A percentile compares a stretch with the other conserved stretches of the same genome.
These are phyloP conservation scores for Herminia tarsipennalis DNA, from an alignment of 2,888 invertebrate species.

Conservation along the genomic window DNA sequence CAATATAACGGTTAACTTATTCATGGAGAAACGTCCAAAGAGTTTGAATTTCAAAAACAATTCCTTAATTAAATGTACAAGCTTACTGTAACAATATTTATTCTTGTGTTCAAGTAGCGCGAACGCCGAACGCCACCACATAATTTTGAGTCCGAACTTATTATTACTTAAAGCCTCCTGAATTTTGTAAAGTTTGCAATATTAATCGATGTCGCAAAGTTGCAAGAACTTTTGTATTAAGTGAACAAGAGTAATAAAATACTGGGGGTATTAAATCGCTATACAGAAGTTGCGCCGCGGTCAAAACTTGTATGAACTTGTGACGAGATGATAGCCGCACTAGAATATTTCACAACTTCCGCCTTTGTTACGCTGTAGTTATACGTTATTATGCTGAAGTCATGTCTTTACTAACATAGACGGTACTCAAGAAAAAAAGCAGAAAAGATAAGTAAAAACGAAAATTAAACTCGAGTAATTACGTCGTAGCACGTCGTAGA, in stretches of 20 bases:
- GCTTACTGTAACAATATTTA: conserved; percentile 60
- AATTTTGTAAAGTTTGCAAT: conserved; percentile 59
- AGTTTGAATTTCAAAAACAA: conserved; percentile 56
- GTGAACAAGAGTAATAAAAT: conserved; percentile 58
- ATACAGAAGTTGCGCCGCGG: conserved; percentile 19
- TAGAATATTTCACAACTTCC: conserved; percentile 23
- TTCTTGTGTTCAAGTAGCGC: conserved; percentile 37
- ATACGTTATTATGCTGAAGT: conserved; percentile 15
- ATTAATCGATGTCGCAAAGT: conserved; percentile 64
- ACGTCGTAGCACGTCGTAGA: conserved; percentile 37
- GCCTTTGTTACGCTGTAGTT: conserved; percentile 5
- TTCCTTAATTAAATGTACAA: conserved; percentile 57
- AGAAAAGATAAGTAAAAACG: conserved; percentile 25
- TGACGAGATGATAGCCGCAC: conserved; percentile 12
- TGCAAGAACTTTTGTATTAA: conserved; percentile 61
- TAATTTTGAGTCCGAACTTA: conserved; percentile 63
- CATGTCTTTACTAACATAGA: no score
- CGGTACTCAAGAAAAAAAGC: no score
- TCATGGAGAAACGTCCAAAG: conserved; percentile 44
- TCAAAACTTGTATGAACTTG: conserved; percentile 17
- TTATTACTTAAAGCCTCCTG: conserved; percentile 47
- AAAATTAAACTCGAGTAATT: conserved; percentile 39
- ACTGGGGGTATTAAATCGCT: conserved; percentile 43
- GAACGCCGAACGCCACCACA: conserved; percentile 44
- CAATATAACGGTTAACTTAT: conserved; percentile 32